A percentile compares a stretch with the other conserved stretches of the same genome.
Evolutionary conservation across 2,113 vertebrate species (phyloP).

Genomic region (Anser cygnoides): DNA sequence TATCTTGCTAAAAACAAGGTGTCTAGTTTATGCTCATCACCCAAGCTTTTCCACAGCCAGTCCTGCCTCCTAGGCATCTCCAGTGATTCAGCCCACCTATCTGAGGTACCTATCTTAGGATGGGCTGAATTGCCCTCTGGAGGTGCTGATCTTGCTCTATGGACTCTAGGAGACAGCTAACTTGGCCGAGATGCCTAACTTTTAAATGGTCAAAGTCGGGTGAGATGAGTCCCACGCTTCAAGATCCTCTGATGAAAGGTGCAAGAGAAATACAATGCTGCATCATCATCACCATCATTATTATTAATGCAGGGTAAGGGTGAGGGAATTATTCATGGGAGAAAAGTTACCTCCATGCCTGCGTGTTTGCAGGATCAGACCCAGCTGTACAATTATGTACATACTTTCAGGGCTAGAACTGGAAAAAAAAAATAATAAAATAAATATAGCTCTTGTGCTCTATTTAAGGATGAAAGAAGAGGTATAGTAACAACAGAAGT

Average conservation of each 20-base stretch:
- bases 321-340: conserved; percentile 14
- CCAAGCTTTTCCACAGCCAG: conserved; percentile 7
- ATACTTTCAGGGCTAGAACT: background rate
- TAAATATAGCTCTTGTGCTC: background rate
- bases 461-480: background rate
- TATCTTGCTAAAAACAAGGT: background rate
- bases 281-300: background rate
- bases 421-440: background rate
- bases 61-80: conserved; percentile 35
- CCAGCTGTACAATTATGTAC: background rate
- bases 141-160: conserved; percentile 44
- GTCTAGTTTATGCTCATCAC: conserved; percentile 6
- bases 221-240: conserved; percentile 62
- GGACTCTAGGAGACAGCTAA: background rate
- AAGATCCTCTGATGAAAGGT: conserved; percentile 53
- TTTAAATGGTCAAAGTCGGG: conserved; percentile 45
- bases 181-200: background rate
- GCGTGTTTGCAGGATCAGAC: background rate
- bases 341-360: conserved; percentile 5
- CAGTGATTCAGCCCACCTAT: conserved; percentile 65
- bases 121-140: conserved; percentile 57
- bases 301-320: conserved; percentile 52
- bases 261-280: conserved; percentile 13
- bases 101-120: conserved; percentile 52
- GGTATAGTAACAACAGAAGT: background rate